Evolutionary conservation across 2,797 vertebrate genomes (phyloP).

Genomic region (Phalanger gymnotis): DNA sequence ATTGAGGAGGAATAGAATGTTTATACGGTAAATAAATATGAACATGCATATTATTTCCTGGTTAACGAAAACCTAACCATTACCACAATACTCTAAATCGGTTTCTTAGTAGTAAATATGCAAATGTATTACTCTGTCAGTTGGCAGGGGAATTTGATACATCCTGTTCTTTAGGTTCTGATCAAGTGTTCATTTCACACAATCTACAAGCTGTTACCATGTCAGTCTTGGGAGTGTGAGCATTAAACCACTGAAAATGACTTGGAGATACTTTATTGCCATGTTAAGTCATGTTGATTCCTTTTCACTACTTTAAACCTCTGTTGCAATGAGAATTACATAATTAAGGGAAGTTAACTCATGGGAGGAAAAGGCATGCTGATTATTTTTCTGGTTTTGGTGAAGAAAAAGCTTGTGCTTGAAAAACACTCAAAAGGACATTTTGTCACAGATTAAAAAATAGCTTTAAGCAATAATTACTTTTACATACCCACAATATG

Average conservation of each 20-base stretch:
- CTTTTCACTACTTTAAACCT: conserved; percentile 19
- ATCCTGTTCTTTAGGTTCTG: not conserved
- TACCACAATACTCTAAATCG: conserved; percentile 49
- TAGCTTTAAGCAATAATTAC: conserved; percentile 16
- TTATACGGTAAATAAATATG: conserved; percentile 43
- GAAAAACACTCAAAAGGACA: conserved; percentile 15
- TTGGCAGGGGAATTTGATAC: conserved; percentile 48
- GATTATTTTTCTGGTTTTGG: not conserved
- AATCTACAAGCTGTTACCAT: conserved; percentile 38
- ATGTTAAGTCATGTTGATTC: conserved; percentile 19
- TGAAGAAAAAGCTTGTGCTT: not conserved
- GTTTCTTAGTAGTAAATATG: conserved; percentile 69
- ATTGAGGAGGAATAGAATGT: conserved; percentile 20
- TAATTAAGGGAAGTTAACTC: conserved; percentile 18
- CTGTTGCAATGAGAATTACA: conserved; percentile 30
- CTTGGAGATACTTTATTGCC: conserved; percentile 57
- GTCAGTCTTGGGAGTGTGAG: conserved; percentile 58
- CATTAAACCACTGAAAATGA: conserved; percentile 58
- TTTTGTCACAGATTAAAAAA: conserved; percentile 12
- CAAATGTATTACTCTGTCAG: conserved; percentile 56
- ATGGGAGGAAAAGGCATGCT: not conserved
- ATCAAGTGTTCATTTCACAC: conserved; percentile 58
- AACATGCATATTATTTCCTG: conserved; percentile 52
- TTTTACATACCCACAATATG: not conserved
- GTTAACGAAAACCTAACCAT: conserved; percentile 53